Evolutionary conservation across 2,113 vertebrate genomes (phyloP).

Genomic region (Sturnus vulgaris): DNA sequence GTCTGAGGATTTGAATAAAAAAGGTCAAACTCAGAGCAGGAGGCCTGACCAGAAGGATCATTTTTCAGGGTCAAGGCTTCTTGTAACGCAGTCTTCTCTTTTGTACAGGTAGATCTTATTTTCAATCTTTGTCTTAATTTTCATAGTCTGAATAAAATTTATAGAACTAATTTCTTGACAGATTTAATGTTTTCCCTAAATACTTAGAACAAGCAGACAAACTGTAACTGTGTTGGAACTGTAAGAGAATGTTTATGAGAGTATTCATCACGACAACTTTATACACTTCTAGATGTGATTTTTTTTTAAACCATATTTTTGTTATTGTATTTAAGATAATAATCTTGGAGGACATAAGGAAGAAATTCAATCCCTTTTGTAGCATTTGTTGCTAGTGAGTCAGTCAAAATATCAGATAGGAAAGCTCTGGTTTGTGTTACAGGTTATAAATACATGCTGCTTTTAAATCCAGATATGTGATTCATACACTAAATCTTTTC

Average conservation of each 20-base stretch:
- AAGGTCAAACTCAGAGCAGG: not conserved
- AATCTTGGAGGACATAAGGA: slow-evolving; percentile 19
- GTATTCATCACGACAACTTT: not conserved
- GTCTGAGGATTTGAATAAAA: not conserved
- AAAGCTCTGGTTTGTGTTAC: slow-evolving; percentile 20
- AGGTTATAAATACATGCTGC: slow-evolving; percentile 8
- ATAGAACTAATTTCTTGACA: not conserved
- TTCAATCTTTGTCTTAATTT: not conserved
- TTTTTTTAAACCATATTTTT: not conserved
- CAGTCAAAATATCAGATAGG: slow-evolving; percentile 45
- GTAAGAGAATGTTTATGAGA: not conserved
- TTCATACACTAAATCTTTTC: slow-evolving; percentile 1
- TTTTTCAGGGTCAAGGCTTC: not conserved
- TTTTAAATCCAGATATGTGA: slow-evolving; percentile 36
- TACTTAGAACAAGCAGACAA: not conserved
- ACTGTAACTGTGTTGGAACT: not conserved
- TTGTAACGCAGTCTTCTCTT: not conserved
- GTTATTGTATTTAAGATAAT: not conserved
- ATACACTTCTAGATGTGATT: not conserved
- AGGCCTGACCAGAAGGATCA: not conserved
- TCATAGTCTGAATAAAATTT: not conserved
- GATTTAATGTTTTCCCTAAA: not conserved
- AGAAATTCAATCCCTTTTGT: slow-evolving; percentile 42
- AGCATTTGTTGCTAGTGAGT: slow-evolving; percentile 24
- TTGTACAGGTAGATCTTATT: not conserved